A percentile compares a stretch with the other conserved stretches of the same genome.
Evolutionary conservation across 1,140 invertebrate species (phyloP).

Genomic region (Trissolcus basalis): DNA sequence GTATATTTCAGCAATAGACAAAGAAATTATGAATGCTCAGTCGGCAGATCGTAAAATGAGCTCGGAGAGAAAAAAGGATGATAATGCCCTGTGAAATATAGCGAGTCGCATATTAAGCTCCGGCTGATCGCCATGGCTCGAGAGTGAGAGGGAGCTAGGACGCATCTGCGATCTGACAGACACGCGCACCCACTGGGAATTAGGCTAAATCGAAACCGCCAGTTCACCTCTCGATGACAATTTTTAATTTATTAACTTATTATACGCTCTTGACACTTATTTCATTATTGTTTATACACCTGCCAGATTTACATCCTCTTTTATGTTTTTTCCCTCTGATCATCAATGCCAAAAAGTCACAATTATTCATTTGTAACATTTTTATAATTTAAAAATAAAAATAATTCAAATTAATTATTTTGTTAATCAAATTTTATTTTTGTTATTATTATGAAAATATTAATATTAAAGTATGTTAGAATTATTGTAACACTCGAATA

Average conservation of each 20-base stretch:
- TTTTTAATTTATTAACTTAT: constrained; percentile 58
- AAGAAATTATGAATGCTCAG: constrained; percentile 53
- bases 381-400: no score
- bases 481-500: no score
- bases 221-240: constrained; percentile 44
- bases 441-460: no score
- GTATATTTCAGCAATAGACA: constrained; percentile 51
- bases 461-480: no score
- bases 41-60: constrained; percentile 57
- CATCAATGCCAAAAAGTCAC: no score
- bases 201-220: constrained; percentile 54
- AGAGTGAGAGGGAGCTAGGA: constrained; percentile 8
- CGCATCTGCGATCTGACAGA: constrained; percentile 54
- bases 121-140: constrained; percentile 26
- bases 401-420: no score
- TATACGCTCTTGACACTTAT: no score
- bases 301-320: neutral
- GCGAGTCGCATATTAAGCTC: constrained; percentile 55
- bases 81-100: constrained; percentile 57
- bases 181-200: constrained; percentile 45
- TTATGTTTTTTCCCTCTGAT: no score
- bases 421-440: no score
- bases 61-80: constrained; percentile 45
- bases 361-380: no score
- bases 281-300: neutral